Conservation (phyloP, 2,797 vertebrate species). For the Bucorvus abyssinicus region DNA sequence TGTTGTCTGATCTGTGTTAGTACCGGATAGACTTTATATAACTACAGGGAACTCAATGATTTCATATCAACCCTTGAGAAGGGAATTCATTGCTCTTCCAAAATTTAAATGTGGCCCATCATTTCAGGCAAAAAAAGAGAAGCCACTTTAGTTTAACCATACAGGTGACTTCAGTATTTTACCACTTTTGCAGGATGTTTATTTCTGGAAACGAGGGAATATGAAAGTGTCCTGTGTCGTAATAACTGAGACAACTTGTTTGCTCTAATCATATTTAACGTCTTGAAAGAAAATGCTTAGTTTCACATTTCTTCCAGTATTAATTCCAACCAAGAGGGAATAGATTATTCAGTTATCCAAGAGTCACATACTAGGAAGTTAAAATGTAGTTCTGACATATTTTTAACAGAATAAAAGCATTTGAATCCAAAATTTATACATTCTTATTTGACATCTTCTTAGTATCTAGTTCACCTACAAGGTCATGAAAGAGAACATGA, state of each 20-base stretch:
- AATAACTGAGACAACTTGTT: neutral
- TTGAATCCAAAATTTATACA: neutral
- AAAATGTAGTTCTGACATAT: neutral
- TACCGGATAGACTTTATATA: neutral
- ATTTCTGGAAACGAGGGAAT: neutral
- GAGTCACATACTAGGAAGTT: neutral
- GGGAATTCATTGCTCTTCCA: neutral
- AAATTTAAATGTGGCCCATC: neutral
- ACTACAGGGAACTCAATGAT: neutral
- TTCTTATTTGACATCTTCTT: neutral
- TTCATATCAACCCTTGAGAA: neutral
- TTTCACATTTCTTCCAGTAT: neutral
- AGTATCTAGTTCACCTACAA: neutral
- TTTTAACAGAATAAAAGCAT: neutral
- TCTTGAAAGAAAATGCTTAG: slow-evolving; percentile 4
- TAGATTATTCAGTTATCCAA: neutral
- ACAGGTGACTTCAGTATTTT: neutral
- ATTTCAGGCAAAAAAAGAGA: neutral
- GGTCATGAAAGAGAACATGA: neutral
- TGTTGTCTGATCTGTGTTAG: neutral
- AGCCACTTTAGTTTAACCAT: neutral
- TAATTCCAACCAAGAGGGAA: neutral
- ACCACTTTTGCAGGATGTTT: neutral
- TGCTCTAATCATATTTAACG: neutral
- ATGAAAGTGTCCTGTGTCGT: neutral